Percentiles rank a stretch among this genome's conserved stretches.
These are phyloP conservation scores for Spodoptera picta DNA, from an alignment of 2,888 invertebrate genomes.

Conservation along the genomic window DNA sequence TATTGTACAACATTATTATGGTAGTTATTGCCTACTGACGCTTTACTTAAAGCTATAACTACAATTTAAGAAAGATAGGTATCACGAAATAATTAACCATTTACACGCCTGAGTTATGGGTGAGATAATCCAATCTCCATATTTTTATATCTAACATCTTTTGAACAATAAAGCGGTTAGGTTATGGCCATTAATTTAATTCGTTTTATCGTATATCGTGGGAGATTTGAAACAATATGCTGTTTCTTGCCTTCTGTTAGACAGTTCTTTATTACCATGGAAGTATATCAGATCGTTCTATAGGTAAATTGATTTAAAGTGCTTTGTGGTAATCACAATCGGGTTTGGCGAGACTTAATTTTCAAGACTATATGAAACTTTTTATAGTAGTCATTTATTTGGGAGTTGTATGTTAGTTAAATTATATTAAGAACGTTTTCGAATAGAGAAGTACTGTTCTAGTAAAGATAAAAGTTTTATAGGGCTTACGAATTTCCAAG, in stretches of 20 bases:
- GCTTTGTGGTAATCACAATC: neutral
- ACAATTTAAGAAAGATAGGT: constrained; percentile 13
- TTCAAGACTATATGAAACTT: too few relatives aligned
- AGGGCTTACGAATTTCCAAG: too few relatives aligned
- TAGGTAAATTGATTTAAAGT: constrained; percentile 7
- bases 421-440: too few relatives aligned
- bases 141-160: constrained; percentile 35
- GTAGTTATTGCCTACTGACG: too few relatives aligned
- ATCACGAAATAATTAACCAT: constrained; percentile 36
- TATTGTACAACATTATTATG: too few relatives aligned
- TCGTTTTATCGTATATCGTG: constrained; percentile 60
- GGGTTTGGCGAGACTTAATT: too few relatives aligned
- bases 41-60: constrained; percentile 10
- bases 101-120: constrained; percentile 38
- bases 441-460: too few relatives aligned
- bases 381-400: too few relatives aligned
- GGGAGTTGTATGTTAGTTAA: too few relatives aligned
- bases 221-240: constrained; percentile 53
- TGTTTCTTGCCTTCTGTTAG: constrained; percentile 27
- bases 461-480: too few relatives aligned
- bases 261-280: constrained; percentile 22
- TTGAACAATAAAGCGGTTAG: constrained; percentile 42
- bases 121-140: constrained; percentile 50
- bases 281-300: constrained; percentile 5
- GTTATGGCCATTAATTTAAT: constrained; percentile 53